Evolutionary conservation across 2,113 vertebrate genomes (phyloP).

Genomic region (Dicentrarchus labrax): DNA sequence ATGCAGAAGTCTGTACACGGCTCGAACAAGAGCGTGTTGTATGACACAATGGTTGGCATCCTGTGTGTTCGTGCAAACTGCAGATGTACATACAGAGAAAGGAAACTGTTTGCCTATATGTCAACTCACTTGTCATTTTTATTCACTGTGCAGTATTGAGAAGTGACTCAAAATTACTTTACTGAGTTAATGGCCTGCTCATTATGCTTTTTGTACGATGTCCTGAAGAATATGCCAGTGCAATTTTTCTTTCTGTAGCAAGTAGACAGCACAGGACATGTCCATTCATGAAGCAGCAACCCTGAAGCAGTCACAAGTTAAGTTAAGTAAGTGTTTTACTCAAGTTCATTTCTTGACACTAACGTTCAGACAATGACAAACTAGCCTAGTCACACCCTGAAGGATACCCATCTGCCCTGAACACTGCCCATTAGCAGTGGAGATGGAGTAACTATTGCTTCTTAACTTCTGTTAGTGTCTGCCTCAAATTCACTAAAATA

Average conservation of each 20-base stretch:
- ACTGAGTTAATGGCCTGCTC: neutral
- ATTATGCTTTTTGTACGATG: neutral
- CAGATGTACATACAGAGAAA: neutral
- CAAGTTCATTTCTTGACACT: neutral
- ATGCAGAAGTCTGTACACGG: neutral
- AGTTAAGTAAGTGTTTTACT: neutral
- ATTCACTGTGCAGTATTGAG: neutral
- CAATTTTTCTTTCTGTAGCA: neutral
- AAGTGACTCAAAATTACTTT: neutral
- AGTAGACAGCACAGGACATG: neutral
- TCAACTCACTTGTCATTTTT: neutral
- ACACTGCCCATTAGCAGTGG: neutral
- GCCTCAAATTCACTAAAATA: neutral
- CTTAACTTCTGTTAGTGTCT: neutral
- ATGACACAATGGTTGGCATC: slow-evolving; percentile 17
- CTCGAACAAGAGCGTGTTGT: neutral
- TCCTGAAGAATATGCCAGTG: neutral
- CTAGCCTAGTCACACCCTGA: slow-evolving; percentile 3
- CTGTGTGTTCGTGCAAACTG: neutral
- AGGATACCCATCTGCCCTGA: neutral
- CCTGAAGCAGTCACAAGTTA: slow-evolving; percentile 9
- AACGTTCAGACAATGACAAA: neutral
- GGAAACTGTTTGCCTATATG: neutral
- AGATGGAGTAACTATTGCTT: neutral
- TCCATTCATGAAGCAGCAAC: slow-evolving; percentile 25